Evolutionary conservation across 2,888 invertebrate species (phyloP), one percentile per base, ranked within the genome.

Genomic region (Dynastes grantii): DNA sequence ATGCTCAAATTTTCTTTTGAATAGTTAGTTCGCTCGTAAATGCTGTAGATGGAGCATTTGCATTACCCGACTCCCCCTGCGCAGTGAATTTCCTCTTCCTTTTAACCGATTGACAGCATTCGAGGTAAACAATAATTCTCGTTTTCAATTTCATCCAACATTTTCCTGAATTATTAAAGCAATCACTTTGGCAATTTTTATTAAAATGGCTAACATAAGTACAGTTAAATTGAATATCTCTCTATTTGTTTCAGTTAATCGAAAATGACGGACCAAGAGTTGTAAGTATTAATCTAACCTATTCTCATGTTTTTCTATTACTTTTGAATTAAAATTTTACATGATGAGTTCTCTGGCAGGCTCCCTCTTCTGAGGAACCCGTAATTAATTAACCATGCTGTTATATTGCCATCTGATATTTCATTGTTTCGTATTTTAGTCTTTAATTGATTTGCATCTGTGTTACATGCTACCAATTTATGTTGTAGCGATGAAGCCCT

Each of bases 191-290:
- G 8, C 4, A 75, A 45, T 40, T 61, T 75, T 9, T 29, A 45
- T 45, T 63, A 75, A 45, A 75, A 75, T 61, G n/a, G 2, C 27
- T 13, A 11, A 13, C 3, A 49, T 27, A 13, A 49, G 2, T 27
- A 22, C 49, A 29, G 22, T 13, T 51, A 51, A 77, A 58, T 45
- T 40, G 45, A 55, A 53, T 67, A 53, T 55, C 13, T 78, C 6
- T 70, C 37, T 67, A 77, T 67, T 87, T 87, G 83, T 84, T 86
- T 86, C 83, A 81, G 83, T 83, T 82, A 80, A 78, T 71, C 89
- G 89, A 92, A 90, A 90, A 95, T 95, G 95, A 94, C 95, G 87
- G 95, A 95, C 90, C 93, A 93, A 87, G 95, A 95, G 91, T 94
- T 93, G 95, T 95, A 91, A 95, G 95, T 94, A 88, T 75, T 55